Evolutionary conservation across 2,113 vertebrate species (phyloP).

Genomic region (Charina bottae): DNA sequence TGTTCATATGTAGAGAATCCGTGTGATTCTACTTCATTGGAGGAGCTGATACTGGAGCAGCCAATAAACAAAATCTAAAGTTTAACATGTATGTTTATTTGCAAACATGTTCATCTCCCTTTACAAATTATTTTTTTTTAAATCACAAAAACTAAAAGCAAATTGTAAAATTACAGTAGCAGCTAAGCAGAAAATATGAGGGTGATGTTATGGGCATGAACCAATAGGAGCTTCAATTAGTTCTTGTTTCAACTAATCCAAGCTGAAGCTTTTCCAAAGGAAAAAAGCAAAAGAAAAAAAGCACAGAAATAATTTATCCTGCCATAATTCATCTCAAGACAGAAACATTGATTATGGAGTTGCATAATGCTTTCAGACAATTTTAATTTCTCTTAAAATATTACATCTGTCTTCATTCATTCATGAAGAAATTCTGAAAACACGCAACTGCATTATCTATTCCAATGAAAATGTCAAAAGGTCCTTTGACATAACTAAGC

Average conservation of each 20-base stretch:
- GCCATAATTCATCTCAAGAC: neutral
- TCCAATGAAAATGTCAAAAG: neutral
- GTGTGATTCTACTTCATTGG: neutral
- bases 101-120: neutral
- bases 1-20: neutral
- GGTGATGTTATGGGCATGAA: neutral
- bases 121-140: neutral
- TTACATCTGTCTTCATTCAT: neutral
- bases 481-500: no score
- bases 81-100: neutral
- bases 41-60: neutral
- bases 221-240: neutral
- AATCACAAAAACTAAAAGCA: neutral
- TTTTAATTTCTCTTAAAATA: neutral
- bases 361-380: neutral
- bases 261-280: neutral
- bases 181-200: neutral
- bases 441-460: neutral
- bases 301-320: neutral
- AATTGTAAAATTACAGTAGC: neutral
- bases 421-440: neutral
- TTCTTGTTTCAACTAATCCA: neutral
- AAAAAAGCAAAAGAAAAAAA: neutral
- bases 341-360: neutral
- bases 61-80: neutral